Percentiles rank a stretch among this genome's conserved stretches.
Evolutionary conservation across 2,888 invertebrate species (phyloP).

Genomic region (Lomographa bimaculata): DNA sequence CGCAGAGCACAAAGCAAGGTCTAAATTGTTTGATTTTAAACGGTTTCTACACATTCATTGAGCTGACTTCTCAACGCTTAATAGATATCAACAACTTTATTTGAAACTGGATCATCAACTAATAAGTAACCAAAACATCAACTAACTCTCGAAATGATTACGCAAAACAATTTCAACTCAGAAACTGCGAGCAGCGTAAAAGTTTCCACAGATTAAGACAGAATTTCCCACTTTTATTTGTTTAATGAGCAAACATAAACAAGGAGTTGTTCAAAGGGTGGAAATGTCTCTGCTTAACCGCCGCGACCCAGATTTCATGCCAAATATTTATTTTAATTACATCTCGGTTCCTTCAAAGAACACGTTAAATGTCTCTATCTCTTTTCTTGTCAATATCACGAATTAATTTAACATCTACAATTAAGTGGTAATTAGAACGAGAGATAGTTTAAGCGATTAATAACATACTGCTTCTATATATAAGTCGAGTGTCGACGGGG

Average conservation of each 20-base stretch:
- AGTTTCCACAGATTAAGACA: slow-evolving; percentile 64
- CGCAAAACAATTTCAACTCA: slow-evolving; percentile 44
- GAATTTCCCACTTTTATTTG: slow-evolving; percentile 75
- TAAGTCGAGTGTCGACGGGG: slow-evolving; percentile 10
- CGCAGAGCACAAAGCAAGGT: no score
- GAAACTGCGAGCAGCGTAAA: slow-evolving; percentile 48
- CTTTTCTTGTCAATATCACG: slow-evolving; percentile 55
- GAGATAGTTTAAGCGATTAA: slow-evolving; percentile 25
- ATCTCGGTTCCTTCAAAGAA: slow-evolving; percentile 68
- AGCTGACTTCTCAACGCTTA: no score
- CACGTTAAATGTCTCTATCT: slow-evolving; percentile 64
- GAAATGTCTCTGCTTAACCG: slow-evolving; percentile 77
- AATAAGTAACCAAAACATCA: slow-evolving; percentile 37
- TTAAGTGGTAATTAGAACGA: slow-evolving; percentile 32
- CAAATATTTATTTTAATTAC: slow-evolving; percentile 83
- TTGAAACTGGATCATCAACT: slow-evolving; percentile 33
- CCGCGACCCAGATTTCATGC: slow-evolving; percentile 75
- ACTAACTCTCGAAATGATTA: slow-evolving; percentile 43
- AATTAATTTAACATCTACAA: slow-evolving; percentile 47
- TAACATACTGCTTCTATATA: slow-evolving; percentile 14
- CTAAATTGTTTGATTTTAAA: no score
- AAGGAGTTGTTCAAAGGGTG: slow-evolving; percentile 80
- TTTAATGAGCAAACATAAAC: slow-evolving; percentile 80
- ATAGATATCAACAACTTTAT: slow-evolving; percentile 8
- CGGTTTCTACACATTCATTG: no score